A percentile compares a stretch with the other conserved stretches of the same genome.
Conservation (phyloP, 2,888 invertebrate species). For the Lasius fuliginosus region DNA sequence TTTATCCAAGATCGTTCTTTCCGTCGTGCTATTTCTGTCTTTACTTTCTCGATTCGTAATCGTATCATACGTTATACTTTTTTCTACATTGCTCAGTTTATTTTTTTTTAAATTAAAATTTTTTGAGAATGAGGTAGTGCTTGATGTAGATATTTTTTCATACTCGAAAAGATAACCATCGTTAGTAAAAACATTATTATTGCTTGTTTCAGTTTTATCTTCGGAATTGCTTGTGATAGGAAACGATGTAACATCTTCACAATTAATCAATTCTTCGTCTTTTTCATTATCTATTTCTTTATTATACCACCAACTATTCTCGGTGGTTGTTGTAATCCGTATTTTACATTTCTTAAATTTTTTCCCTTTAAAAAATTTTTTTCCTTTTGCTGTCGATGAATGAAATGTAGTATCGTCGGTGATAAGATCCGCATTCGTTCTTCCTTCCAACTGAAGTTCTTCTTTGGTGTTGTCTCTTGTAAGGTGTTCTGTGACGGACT, state of each 20-base stretch:
- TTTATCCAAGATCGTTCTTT: not conserved
- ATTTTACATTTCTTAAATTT: not conserved
- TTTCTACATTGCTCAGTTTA: not conserved
- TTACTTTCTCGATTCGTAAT: not conserved
- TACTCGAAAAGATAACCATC: conserved; percentile 7
- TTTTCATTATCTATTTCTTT: not conserved
- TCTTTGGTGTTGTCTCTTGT: not conserved
- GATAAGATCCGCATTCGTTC: conserved; percentile 5
- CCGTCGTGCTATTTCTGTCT: not conserved
- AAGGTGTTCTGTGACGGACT: not conserved
- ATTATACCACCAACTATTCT: not conserved
- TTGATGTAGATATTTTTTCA: not conserved
- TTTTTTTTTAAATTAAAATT: not conserved
- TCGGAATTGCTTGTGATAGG: not conserved
- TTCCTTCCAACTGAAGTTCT: not conserved
- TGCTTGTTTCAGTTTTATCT: not conserved
- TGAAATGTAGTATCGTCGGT: not conserved
- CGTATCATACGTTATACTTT: not conserved
- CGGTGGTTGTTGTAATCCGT: not conserved
- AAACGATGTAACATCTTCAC: not conserved
- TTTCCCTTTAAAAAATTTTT: not conserved
- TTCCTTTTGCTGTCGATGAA: not conserved
- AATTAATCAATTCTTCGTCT: conserved; percentile 7
- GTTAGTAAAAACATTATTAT: not conserved
- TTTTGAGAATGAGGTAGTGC: not conserved